Evolutionary conservation across 2,113 vertebrate genomes (phyloP).

Genomic region (Amphilophus citrinellus): DNA sequence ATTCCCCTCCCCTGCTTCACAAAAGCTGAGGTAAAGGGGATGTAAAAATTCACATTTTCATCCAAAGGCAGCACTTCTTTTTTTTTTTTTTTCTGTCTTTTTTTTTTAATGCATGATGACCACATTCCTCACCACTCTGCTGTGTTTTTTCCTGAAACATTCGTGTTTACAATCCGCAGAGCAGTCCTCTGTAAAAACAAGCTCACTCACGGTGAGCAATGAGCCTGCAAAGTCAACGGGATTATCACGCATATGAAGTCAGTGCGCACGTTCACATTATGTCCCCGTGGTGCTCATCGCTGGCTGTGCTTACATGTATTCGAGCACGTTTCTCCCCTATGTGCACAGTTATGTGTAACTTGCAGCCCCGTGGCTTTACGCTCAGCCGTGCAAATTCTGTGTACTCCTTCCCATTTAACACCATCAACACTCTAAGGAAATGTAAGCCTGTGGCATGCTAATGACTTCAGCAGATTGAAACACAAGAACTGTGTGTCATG

Average conservation of each 20-base stretch:
- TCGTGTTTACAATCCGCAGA: conserved; percentile 29
- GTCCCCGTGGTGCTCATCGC: conserved; percentile 37
- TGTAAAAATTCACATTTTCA: conserved; percentile 25
- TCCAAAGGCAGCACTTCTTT: not conserved
- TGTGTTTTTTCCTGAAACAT: not conserved
- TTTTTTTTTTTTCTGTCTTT: too few species aligned
- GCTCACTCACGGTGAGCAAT: conserved; percentile 37
- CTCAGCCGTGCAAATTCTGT: conserved; percentile 17
- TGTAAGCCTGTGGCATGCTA: conserved; percentile 18
- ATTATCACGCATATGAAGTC: conserved; percentile 37
- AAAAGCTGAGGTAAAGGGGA: conserved; percentile 9
- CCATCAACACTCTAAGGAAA: conserved; percentile 17
- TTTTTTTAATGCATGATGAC: not conserved
- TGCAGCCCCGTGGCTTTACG: conserved; percentile 11
- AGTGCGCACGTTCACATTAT: conserved; percentile 23
- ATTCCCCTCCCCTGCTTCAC: not conserved
- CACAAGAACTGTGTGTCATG: not conserved
- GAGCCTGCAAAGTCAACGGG: conserved; percentile 27
- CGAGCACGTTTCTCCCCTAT: not conserved
- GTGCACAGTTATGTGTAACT: conserved; percentile 6
- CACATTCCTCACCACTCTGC: not conserved
- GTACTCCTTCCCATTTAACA: conserved; percentile 24
- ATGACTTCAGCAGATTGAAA: conserved; percentile 25
- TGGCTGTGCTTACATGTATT: conserved; percentile 18
- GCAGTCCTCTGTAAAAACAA: conserved; percentile 29